These are phyloP conservation scores for Morone chrysops DNA, from an alignment of 2,113 vertebrate genomes.

Conservation along the genomic window DNA sequence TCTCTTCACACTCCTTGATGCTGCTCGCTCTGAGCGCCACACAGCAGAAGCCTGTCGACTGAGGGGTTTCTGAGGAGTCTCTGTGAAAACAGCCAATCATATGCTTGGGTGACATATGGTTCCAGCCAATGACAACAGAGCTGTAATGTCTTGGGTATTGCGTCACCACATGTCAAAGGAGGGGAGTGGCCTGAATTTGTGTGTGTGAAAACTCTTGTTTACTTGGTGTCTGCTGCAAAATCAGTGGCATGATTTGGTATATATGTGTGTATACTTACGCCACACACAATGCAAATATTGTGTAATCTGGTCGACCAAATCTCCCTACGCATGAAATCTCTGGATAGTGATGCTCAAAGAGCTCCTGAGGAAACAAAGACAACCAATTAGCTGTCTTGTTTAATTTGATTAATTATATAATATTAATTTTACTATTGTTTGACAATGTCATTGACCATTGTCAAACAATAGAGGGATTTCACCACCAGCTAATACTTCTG, in stretches of 20 bases:
- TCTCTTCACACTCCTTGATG: slow-evolving; percentile 84
- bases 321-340: slow-evolving; percentile 89
- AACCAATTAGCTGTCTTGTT: too few relatives aligned
- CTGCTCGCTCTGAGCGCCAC: slow-evolving; percentile 81
- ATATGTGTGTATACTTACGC: slow-evolving; percentile 76
- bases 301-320: slow-evolving; percentile 72
- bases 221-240: background rate
- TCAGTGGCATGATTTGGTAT: background rate
- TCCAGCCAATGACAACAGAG: slow-evolving; percentile 49
- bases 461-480: too few relatives aligned
- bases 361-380: slow-evolving; percentile 72
- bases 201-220: background rate
- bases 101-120: slow-evolving; percentile 14
- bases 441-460: too few relatives aligned
- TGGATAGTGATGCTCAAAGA: slow-evolving; percentile 86
- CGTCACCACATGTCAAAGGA: slow-evolving; percentile 10
- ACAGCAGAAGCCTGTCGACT: slow-evolving; percentile 81
- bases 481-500: background rate
- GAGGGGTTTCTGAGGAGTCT: slow-evolving; percentile 79
- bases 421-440: too few relatives aligned
- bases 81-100: slow-evolving; percentile 81
- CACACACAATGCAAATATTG: slow-evolving; percentile 87
- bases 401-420: too few relatives aligned
- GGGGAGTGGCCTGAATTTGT: background rate
- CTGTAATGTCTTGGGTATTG: background rate